A percentile compares a stretch with the other conserved stretches of the same genome.
Evolutionary conservation across 53 echinoderm and acorn worm genomes (phyloP).

Genomic region (Stichopus horrens): DNA sequence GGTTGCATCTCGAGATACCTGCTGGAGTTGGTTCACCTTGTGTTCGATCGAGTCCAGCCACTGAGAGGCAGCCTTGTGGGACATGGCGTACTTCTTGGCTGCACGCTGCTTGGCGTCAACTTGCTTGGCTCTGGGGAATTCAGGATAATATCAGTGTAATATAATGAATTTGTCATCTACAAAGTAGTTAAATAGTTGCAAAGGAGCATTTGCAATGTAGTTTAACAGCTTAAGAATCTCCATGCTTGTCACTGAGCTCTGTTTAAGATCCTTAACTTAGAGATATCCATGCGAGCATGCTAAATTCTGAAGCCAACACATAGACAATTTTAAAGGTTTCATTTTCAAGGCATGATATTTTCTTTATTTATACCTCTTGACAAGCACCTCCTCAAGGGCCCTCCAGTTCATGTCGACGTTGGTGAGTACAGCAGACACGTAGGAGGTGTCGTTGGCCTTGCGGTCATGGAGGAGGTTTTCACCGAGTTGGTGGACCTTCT

Average conservation of each 20-base stretch:
- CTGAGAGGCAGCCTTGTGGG: conserved; percentile 72
- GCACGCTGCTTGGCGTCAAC: conserved; percentile 80
- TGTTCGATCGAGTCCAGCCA: conserved; percentile 91
- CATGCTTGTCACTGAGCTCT: too few species aligned
- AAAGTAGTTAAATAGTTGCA: too few species aligned
- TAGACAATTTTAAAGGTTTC: too few species aligned
- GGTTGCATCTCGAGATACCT: conserved; percentile 74
- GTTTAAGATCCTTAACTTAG: too few species aligned
- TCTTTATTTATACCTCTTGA: conserved; percentile 70
- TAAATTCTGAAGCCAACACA: too few species aligned
- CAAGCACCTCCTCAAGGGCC: conserved; percentile 80
- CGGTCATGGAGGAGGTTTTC: conserved; percentile 87
- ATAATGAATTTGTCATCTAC: too few species aligned
- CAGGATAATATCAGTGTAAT: too few species aligned
- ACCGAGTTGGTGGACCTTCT: conserved; percentile 81
- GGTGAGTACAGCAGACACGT: conserved; percentile 87
- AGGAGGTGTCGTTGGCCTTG: conserved; percentile 89
- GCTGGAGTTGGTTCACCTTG: conserved; percentile 74
- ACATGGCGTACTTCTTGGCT: conserved; percentile 76
- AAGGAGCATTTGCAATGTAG: too few species aligned
- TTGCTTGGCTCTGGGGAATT: conserved; percentile 73
- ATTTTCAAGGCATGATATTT: neutral
- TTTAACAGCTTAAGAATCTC: too few species aligned
- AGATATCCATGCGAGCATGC: too few species aligned
- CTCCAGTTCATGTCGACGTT: conserved; percentile 96